phyloP scores from a whole-genome alignment of 2,888 invertebrate genomes.

The Lathronympha strigana region DNA sequence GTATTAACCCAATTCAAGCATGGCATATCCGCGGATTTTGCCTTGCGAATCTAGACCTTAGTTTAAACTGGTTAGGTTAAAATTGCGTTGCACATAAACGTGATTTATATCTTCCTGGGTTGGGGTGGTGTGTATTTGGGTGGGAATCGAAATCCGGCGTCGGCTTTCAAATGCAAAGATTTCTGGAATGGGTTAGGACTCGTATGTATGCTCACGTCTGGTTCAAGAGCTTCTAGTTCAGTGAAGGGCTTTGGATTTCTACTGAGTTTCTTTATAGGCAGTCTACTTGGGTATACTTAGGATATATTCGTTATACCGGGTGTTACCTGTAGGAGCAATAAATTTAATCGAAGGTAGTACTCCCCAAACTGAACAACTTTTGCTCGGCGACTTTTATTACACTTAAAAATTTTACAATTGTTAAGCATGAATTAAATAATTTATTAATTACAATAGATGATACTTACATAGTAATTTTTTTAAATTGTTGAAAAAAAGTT shows the following conservation, averaged over 20 bases:
- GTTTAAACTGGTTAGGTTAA: background rate
- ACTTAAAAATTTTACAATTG: too few species aligned
- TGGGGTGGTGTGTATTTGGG: slow-evolving; percentile 27
- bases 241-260: background rate
- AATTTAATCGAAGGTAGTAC: too few species aligned
- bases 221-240: background rate
- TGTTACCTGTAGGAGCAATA: too few species aligned
- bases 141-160: slow-evolving; percentile 33
- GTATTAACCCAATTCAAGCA: slow-evolving; percentile 3
- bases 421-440: too few species aligned
- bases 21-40: background rate
- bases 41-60: slow-evolving; percentile 1
- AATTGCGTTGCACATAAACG: background rate
- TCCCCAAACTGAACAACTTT: too few species aligned
- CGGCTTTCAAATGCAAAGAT: slow-evolving; percentile 41
- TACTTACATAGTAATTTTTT: too few species aligned
- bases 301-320: too few species aligned
- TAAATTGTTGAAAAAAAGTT: too few species aligned
- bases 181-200: slow-evolving; percentile 28
- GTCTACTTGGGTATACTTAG: too few species aligned
- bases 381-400: too few species aligned
- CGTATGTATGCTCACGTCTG: slow-evolving; percentile 15
- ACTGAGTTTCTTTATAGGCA: background rate
- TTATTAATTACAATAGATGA: too few species aligned
- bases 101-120: background rate